Conservation (phyloP, 2,888 invertebrate genomes). For the Schizaphis graminum region DNA sequence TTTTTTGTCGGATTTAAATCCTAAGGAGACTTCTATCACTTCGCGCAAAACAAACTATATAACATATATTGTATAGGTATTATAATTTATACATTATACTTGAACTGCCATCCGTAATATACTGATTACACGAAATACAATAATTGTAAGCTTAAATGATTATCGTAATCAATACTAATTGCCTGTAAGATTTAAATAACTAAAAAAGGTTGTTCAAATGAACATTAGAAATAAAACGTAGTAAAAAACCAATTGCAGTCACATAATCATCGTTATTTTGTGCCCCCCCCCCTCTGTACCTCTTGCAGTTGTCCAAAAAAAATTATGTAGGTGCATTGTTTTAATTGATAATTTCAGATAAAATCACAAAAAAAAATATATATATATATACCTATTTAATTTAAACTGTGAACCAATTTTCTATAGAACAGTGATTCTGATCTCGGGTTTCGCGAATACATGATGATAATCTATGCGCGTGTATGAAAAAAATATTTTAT, state of each 20-base stretch:
- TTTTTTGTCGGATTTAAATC: neutral
- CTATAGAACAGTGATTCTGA: too few species aligned
- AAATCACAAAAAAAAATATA: too few species aligned
- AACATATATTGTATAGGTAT: neutral
- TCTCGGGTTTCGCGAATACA: neutral
- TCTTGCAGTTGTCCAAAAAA: too few species aligned
- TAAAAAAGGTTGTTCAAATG: neutral
- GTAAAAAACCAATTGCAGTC: neutral
- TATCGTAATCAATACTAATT: neutral
- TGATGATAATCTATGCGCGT: neutral
- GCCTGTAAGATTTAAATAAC: neutral
- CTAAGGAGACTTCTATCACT: neutral
- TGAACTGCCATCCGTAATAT: neutral
- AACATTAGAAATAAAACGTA: neutral
- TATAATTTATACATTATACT: neutral
- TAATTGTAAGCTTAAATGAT: neutral
- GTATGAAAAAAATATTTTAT: neutral
- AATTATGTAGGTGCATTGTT: too few species aligned
- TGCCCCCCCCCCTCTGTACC: too few species aligned
- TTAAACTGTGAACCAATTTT: too few species aligned
- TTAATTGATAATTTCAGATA: too few species aligned
- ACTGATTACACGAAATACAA: neutral
- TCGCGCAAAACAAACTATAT: neutral
- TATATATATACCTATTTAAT: too few species aligned
- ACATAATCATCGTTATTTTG: neutral